Evolutionary conservation across 2,113 vertebrate species (phyloP).

Genomic region (Corythoichthys haematopterus): DNA sequence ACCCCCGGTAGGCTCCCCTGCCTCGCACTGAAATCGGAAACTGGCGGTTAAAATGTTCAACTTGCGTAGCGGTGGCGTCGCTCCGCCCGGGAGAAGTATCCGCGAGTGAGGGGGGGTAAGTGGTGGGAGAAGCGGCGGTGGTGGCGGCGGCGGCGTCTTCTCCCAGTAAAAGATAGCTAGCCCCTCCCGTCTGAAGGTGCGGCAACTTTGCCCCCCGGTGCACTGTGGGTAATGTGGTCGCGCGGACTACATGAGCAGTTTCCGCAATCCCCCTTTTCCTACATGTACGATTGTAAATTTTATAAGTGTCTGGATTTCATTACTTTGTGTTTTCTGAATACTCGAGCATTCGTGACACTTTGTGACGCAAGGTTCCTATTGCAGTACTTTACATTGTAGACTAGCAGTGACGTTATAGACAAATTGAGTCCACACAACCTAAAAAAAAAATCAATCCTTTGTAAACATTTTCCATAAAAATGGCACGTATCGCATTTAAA

Average conservation of each 20-base stretch:
- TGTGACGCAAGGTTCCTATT: too few relatives aligned
- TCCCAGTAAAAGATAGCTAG: slow-evolving; percentile 56
- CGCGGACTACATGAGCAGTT: slow-evolving; percentile 6
- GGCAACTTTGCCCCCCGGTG: slow-evolving; percentile 29
- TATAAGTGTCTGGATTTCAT: too few relatives aligned
- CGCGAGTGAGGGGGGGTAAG: slow-evolving; percentile 26
- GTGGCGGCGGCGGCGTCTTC: slow-evolving; percentile 26
- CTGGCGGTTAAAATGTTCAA: slow-evolving; percentile 3
- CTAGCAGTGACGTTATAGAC: too few relatives aligned
- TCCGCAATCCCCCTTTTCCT: background rate
- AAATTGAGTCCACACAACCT: too few relatives aligned
- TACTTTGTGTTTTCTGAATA: too few relatives aligned
- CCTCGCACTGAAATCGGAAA: slow-evolving; percentile 13
- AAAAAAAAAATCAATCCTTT: too few relatives aligned
- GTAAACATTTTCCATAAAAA: too few relatives aligned
- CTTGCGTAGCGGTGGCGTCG: slow-evolving; percentile 38
- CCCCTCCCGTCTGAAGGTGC: slow-evolving; percentile 66
- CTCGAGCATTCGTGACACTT: too few relatives aligned
- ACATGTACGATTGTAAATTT: too few relatives aligned
- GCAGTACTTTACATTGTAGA: too few relatives aligned
- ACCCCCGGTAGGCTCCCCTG: slow-evolving; percentile 27
- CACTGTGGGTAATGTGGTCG: slow-evolving; percentile 66
- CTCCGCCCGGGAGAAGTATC: slow-evolving; percentile 63
- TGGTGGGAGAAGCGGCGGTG: too few relatives aligned
- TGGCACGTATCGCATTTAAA: too few relatives aligned